phyloP scores from a whole-genome alignment of 2,113 vertebrate genomes.

The Cynoglossus semilaevis region DNA sequence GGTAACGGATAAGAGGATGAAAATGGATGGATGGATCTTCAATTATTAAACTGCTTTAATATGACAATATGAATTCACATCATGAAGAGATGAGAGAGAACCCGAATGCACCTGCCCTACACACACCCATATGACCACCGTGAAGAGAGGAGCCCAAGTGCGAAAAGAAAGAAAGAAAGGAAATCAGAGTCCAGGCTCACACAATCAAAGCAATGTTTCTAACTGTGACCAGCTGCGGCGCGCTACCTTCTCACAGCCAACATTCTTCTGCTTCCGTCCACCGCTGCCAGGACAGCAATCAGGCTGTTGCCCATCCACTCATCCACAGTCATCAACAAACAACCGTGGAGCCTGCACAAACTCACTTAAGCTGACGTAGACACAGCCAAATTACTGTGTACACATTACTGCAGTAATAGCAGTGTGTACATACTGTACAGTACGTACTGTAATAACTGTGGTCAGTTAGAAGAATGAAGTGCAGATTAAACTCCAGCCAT shows the following conservation, averaged over 20 bases:
- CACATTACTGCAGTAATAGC: conserved; percentile 26
- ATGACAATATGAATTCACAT: too few species aligned
- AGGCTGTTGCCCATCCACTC: conserved; percentile 55
- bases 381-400: conserved; percentile 3
- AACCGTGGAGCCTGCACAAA: conserved; percentile 21
- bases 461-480: conserved; percentile 33
- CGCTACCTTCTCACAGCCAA: conserved; percentile 47
- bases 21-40: too few species aligned
- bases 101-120: conserved; percentile 52
- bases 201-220: conserved; percentile 55
- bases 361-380: conserved; percentile 9
- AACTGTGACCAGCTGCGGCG: conserved; percentile 57
- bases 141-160: conserved; percentile 37
- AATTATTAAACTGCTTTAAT: too few species aligned
- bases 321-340: conserved; percentile 37
- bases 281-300: conserved; percentile 55
- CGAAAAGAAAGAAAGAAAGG: too few species aligned
- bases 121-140: conserved; percentile 28
- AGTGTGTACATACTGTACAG: background rate
- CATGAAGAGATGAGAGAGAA: too few species aligned
- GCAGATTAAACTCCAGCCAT: conserved; percentile 47
- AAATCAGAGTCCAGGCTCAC: conserved; percentile 19
- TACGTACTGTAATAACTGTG: too few species aligned
- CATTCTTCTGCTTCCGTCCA: conserved; percentile 47
- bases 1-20: too few species aligned